Evolutionary conservation across 2,888 invertebrate species (phyloP).

Genomic region (Eubasilissa splendida): DNA sequence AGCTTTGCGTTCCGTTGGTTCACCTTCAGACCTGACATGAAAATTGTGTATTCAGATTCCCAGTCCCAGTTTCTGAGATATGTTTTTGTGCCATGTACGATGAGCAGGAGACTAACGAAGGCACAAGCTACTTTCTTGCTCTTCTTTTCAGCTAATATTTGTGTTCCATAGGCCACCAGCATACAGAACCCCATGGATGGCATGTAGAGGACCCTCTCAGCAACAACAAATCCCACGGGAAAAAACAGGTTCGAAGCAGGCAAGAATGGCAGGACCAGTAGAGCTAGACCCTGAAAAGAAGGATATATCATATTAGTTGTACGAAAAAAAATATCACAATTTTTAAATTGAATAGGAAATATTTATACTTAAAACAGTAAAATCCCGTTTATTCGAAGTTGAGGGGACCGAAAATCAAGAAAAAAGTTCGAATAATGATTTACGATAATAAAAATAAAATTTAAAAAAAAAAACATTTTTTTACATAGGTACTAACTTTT

Average conservation of each 20-base stretch:
- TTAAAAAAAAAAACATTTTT: no score
- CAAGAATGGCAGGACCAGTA: constrained; percentile 92
- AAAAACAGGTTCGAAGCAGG: constrained; percentile 98
- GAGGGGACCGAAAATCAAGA: no score
- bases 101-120: constrained; percentile 78
- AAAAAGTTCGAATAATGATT: no score
- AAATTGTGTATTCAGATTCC: constrained; percentile 94
- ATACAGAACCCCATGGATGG: constrained; percentile 98
- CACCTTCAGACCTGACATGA: constrained; percentile 90
- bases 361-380: no score
- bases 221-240: constrained; percentile 97
- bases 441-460: no score
- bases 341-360: no score
- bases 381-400: no score
- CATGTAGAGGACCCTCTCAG: constrained; percentile 95
- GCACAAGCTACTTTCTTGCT: constrained; percentile 78
- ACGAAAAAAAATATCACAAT: no score
- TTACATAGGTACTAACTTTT: no score
- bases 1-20: constrained; percentile 95
- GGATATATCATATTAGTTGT: constrained; percentile 25
- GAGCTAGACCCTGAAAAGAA: constrained; percentile 82
- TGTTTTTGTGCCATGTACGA: constrained; percentile 89
- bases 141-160: constrained; percentile 77
- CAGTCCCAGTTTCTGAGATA: constrained; percentile 93
- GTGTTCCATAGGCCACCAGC: constrained; percentile 90